phyloP scores from a whole-genome alignment of 2,888 invertebrate genomes.

The Cheilosia scutellata region DNA sequence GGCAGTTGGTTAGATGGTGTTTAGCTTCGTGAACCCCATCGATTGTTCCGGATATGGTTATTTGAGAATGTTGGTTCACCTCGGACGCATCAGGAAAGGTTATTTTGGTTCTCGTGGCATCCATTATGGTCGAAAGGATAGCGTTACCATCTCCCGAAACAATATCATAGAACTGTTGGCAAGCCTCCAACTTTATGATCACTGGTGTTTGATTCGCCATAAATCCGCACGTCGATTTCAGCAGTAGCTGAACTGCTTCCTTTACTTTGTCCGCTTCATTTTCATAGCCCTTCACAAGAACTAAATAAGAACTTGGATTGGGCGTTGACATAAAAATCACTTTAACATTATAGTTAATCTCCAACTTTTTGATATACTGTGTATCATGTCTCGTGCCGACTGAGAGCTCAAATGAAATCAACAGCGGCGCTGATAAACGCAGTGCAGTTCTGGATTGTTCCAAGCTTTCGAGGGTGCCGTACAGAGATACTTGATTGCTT shows the following conservation, averaged over 20 bases:
- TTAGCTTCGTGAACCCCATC: constrained; percentile 95
- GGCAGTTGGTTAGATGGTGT: constrained; percentile 94
- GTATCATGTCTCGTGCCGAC: constrained; percentile 91
- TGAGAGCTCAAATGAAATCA: constrained; percentile 96
- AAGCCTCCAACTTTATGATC: constrained; percentile 96
- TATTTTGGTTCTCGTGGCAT: constrained; percentile 93
- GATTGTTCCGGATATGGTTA: constrained; percentile 94
- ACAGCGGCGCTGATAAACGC: constrained; percentile 94
- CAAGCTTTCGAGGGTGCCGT: constrained; percentile 95
- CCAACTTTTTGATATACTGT: constrained; percentile 92
- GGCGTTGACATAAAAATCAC: constrained; percentile 93
- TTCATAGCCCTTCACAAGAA: constrained; percentile 95
- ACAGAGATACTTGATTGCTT: constrained; percentile 98
- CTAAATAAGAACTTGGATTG: constrained; percentile 91
- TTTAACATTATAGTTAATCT: constrained; percentile 94
- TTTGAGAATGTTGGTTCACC: constrained; percentile 93
- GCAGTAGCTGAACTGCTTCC: constrained; percentile 92
- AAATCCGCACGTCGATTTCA: constrained; percentile 84
- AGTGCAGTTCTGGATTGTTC: constrained; percentile 94
- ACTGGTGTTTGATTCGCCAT: constrained; percentile 91
- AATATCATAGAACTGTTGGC: constrained; percentile 95
- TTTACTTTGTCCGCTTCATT: constrained; percentile 94
- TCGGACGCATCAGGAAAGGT: constrained; percentile 96
- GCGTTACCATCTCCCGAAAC: constrained; percentile 93
- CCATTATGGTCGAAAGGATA: constrained; percentile 94